Evolutionary conservation across 2,797 vertebrate species (phyloP).

Genomic region (Yasuhikotakia modesta): DNA sequence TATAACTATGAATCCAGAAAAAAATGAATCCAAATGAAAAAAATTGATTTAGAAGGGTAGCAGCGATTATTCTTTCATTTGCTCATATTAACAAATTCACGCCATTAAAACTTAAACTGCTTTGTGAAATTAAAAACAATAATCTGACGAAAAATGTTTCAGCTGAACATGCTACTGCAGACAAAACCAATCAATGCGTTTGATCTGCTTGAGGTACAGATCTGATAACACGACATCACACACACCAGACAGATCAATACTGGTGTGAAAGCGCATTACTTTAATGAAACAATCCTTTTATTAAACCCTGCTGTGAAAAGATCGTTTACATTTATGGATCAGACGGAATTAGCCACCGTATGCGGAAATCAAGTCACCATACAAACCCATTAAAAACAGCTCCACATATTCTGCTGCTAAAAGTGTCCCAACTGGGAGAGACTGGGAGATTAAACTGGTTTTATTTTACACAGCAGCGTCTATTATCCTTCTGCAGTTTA

Average conservation of each 20-base stretch:
- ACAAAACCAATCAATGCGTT: conserved; percentile 52
- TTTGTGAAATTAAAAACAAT: conserved; percentile 1
- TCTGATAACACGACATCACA: conserved; percentile 41
- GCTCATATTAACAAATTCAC: conserved; percentile 14
- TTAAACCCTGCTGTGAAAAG: conserved; percentile 48
- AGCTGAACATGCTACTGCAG: conserved; percentile 26
- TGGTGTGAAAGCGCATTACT: conserved; percentile 54
- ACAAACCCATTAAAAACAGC: conserved; percentile 3
- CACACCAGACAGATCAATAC: conserved; percentile 50
- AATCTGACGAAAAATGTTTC: conserved; percentile 51
- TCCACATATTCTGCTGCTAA: neutral
- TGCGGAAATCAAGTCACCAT: conserved; percentile 34
- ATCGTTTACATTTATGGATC: conserved; percentile 53
- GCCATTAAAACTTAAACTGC: too few relatives aligned
- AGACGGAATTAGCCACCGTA: neutral
- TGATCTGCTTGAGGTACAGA: conserved; percentile 48
- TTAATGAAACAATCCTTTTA: conserved; percentile 61
- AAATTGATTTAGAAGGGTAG: neutral
- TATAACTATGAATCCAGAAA: conserved; percentile 19
- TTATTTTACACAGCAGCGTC: neutral
- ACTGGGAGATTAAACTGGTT: neutral
- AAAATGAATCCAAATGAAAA: conserved; percentile 21
- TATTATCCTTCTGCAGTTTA: neutral
- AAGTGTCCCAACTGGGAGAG: neutral
- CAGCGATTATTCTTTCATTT: conserved; percentile 34